Evolutionary conservation across 2,797 vertebrate genomes (phyloP).

Genomic region (Gadopsis bispinosus): DNA sequence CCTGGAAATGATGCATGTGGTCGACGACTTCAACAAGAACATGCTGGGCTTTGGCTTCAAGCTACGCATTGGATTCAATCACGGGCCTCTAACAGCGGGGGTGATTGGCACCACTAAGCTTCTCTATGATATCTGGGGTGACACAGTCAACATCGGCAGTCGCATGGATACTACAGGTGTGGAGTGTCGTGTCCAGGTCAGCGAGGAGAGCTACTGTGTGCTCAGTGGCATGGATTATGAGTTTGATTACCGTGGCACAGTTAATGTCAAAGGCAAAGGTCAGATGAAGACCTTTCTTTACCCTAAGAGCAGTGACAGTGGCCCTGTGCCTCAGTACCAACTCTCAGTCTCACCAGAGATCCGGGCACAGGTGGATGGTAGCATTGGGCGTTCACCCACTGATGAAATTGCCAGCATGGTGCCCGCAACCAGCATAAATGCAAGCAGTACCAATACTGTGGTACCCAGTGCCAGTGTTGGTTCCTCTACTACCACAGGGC

Average conservation of each 20-base stretch:
- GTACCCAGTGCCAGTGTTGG: slow-evolving; percentile 86
- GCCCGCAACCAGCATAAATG: slow-evolving; percentile 69
- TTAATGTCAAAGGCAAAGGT: slow-evolving; percentile 98
- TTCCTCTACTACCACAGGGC: slow-evolving; percentile 53
- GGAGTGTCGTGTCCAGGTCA: slow-evolving; percentile 98
- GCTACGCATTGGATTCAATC: slow-evolving; percentile 97
- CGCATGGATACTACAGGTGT: slow-evolving; percentile 99
- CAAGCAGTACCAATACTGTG: slow-evolving; percentile 78
- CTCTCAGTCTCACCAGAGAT: slow-evolving; percentile 97
- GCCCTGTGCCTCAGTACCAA: slow-evolving; percentile 93
- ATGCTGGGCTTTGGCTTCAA: slow-evolving; percentile 99
- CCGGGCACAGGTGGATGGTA: slow-evolving; percentile 97
- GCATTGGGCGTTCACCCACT: slow-evolving; percentile 96
- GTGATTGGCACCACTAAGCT: slow-evolving; percentile 99
- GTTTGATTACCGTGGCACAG: slow-evolving; percentile 97
- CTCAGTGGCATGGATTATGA: slow-evolving; percentile 95
- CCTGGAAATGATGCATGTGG: slow-evolving; percentile 97
- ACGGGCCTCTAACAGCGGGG: slow-evolving; percentile 95
- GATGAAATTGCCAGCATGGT: slow-evolving; percentile 95
- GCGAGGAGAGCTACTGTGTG: slow-evolving; percentile 96
- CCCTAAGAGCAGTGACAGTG: slow-evolving; percentile 92
- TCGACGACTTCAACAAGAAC: slow-evolving; percentile 99
- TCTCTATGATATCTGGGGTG: slow-evolving; percentile 98
- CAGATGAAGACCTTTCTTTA: slow-evolving; percentile 99
- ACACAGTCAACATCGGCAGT: slow-evolving; percentile 99